phyloP scores from a whole-genome alignment of 2,888 invertebrate species.

The Rutpela maculata region DNA sequence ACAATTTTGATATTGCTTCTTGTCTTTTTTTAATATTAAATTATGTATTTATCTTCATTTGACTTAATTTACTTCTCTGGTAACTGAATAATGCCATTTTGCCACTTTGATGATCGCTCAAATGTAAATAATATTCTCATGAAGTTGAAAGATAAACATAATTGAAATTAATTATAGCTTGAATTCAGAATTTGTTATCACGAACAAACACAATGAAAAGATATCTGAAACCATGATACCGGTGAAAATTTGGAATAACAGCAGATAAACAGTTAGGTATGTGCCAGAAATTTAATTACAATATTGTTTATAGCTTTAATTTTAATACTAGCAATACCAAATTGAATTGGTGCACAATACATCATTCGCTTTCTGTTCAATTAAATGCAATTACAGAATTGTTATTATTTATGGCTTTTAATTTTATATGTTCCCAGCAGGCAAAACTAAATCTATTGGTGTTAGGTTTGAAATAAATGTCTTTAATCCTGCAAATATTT shows the following conservation, averaged over 20 bases:
- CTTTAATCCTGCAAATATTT: too few species aligned
- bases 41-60: too few species aligned
- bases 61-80: too few species aligned
- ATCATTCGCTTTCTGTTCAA: not conserved
- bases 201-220: not conserved
- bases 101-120: too few species aligned
- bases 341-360: not conserved
- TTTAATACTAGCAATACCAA: slow-evolving; percentile 18
- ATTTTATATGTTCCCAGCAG: not conserved
- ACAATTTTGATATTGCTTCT: too few species aligned
- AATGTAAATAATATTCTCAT: too few species aligned
- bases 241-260: slow-evolving; percentile 8
- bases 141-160: not conserved
- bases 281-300: slow-evolving; percentile 38
- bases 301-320: slow-evolving; percentile 41
- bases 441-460: not conserved
- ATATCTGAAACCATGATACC: not conserved
- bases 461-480: too few species aligned
- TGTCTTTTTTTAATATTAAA: too few species aligned
- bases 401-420: slow-evolving; percentile 9
- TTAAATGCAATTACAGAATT: not conserved
- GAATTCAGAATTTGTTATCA: not conserved
- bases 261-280: slow-evolving; percentile 6
- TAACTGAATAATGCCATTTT: too few species aligned
- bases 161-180: not conserved